These are phyloP conservation scores for Lydus trimaculatus DNA, from an alignment of 2,888 invertebrate genomes.

Conservation along the genomic window DNA sequence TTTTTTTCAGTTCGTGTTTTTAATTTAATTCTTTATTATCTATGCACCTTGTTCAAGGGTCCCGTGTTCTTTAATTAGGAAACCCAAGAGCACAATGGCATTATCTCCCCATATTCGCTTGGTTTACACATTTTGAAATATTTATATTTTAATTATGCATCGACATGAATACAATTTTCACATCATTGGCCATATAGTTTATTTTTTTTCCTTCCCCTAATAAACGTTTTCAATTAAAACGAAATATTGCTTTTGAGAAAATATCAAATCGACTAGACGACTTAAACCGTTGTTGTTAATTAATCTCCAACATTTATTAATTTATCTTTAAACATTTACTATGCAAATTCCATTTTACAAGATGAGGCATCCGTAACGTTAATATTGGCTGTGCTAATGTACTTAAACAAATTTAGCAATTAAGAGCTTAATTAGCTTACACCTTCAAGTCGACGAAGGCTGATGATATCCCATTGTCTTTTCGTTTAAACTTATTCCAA, in stretches of 20 bases:
- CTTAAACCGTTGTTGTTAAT: neutral
- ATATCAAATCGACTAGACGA: neutral
- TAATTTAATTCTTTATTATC: conserved; percentile 50
- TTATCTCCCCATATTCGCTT: conserved; percentile 27
- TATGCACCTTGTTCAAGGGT: conserved; percentile 38
- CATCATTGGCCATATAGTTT: neutral
- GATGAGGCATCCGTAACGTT: conserved; percentile 20
- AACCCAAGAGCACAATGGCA: conserved; percentile 32
- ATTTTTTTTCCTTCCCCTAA: too few species aligned
- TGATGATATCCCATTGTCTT: conserved; percentile 24
- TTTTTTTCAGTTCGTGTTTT: conserved; percentile 34
- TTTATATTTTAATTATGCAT: conserved; percentile 35
- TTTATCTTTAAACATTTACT: conserved; percentile 29
- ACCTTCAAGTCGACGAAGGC: conserved; percentile 25
- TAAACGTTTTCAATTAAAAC: neutral
- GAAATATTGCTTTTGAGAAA: neutral
- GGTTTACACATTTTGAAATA: conserved; percentile 21
- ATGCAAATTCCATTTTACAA: conserved; percentile 26
- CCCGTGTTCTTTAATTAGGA: conserved; percentile 36
- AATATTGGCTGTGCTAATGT: conserved; percentile 35
- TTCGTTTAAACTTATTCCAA: conserved; percentile 11
- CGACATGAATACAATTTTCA: conserved; percentile 6
- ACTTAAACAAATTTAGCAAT: conserved; percentile 39
- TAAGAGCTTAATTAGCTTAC: conserved; percentile 38
- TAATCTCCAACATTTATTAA: conserved; percentile 20